Conservation (phyloP, 2,888 invertebrate species). For the Caenorhabditis zanzibari region DNA sequence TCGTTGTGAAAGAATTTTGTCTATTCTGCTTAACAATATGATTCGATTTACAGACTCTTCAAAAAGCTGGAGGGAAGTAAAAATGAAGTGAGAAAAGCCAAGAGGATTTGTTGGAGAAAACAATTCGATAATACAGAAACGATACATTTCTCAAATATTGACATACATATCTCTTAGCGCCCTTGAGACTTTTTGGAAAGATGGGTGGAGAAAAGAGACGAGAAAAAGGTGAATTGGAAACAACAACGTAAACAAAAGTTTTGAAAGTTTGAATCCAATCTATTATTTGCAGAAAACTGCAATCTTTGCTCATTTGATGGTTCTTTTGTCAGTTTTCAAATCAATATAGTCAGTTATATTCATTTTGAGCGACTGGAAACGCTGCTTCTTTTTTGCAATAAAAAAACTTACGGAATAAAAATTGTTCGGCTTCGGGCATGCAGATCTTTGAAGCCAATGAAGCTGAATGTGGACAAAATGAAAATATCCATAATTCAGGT, state of each 20-base stretch:
- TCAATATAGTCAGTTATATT: not conserved
- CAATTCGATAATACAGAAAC: conserved; percentile 29
- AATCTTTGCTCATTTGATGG: conserved; percentile 3
- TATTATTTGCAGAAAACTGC: not conserved
- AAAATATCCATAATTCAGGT: not conserved
- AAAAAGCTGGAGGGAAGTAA: conserved; percentile 23
- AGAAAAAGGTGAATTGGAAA: conserved; percentile 32
- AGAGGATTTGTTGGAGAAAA: conserved; percentile 23
- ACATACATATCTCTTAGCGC: conserved; percentile 59
- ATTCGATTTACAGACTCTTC: conserved; percentile 48
- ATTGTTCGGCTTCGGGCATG: too few species aligned
- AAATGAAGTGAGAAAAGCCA: conserved; percentile 12
- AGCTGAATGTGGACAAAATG: too few species aligned
- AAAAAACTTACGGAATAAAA: too few species aligned
- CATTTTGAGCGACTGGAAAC: not conserved
- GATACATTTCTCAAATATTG: conserved; percentile 64
- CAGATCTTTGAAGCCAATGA: not conserved
- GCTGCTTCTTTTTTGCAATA: not conserved
- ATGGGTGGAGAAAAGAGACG: conserved; percentile 3
- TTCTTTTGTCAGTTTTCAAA: not conserved
- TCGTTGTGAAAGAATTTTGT: not conserved
- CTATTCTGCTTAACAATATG: conserved; percentile 6
- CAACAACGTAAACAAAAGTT: conserved; percentile 25
- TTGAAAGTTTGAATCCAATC: conserved; percentile 3
- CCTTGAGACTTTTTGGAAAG: conserved; percentile 42